These are phyloP conservation scores for Himantopus leucocephalus DNA, from an alignment of 2,113 vertebrate species.

Conservation along the genomic window DNA sequence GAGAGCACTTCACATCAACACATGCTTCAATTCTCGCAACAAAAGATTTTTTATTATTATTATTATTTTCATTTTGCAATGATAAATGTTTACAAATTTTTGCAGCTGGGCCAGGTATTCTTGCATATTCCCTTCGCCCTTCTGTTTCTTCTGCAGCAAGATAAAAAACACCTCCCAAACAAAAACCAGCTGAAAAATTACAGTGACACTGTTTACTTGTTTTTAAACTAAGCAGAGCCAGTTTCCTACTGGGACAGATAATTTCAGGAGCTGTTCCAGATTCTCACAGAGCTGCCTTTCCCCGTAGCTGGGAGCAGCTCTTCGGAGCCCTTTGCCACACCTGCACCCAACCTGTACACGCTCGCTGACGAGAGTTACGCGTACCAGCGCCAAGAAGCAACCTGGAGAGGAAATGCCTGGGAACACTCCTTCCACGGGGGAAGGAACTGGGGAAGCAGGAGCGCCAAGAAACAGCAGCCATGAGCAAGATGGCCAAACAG, in stretches of 20 bases:
- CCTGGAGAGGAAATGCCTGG: not conserved
- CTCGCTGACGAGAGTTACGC: not conserved
- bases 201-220: not conserved
- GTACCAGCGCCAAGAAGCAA: not conserved
- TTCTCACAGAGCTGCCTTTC: not conserved
- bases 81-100: not conserved
- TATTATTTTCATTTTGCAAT: not conserved
- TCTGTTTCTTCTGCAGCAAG: not conserved
- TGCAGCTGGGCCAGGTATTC: not conserved
- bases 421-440: not conserved
- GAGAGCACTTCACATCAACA: not conserved
- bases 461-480: not conserved
- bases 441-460: not conserved
- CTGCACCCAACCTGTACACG: not conserved
- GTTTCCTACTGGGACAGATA: constrained; percentile 1
- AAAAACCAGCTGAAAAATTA: not conserved
- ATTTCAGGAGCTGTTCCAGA: not conserved
- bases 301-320: not conserved
- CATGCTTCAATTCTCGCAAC: not conserved
- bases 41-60: not conserved
- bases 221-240: not conserved
- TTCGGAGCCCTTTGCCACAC: not conserved
- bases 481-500: not conserved
- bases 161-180: not conserved
- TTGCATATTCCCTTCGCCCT: not conserved